Base-by-base conservation (phyloP, 2,888 invertebrate genomes). In the Agrochola litura region DNA sequence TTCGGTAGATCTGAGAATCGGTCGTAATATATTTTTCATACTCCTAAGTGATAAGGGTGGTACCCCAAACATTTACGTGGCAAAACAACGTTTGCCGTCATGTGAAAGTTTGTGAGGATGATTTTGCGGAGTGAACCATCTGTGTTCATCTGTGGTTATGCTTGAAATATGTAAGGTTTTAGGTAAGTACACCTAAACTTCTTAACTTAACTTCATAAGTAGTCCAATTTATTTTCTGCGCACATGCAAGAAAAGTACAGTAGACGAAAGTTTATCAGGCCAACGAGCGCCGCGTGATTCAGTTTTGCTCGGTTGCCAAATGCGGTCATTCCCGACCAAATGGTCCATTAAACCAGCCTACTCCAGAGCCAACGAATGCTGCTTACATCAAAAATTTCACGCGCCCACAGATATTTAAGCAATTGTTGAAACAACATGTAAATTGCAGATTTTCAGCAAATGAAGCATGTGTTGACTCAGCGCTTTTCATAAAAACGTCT, bases 291-390 rank as follows among this genome's bases (percentile, higher is more conserved):
- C 65, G 54, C 68, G 37, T 78, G 81, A 80, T 79, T 80, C 83
- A 85, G 81, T 78, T 71, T 65, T 64, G 77, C 79, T 77, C 54
- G 75, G 82, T 77, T 89, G 86, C 90, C 88, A 87, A 89, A 84
- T 85, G 83, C 68, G 84, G 82, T 79, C 77, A 81, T 84, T 86
- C 74, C 79, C 73, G 70, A 81, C 83, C 79, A 87, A 89, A 90
- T 88, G 86, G 86, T 80, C 88, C 85, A 90, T 90, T 89, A 86
- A 87, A 86, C 83, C 64, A 73, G 75, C 78, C 76, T 82, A 81
- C 80, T 88, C 80, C 68, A 77, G 78, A 87, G 83, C 82, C 88
- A 84, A 82, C 79, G 77, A 82, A 84, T 82, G 82, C 68, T 68
- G 84, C 79, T 86, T 83, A 85, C 83, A 81, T 86, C 80, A 83